A percentile compares a stretch with the other conserved stretches of the same genome.
These are phyloP conservation scores for Ptiloglossa arizonensis DNA, from an alignment of 1,140 invertebrate genomes.

Conservation along the genomic window DNA sequence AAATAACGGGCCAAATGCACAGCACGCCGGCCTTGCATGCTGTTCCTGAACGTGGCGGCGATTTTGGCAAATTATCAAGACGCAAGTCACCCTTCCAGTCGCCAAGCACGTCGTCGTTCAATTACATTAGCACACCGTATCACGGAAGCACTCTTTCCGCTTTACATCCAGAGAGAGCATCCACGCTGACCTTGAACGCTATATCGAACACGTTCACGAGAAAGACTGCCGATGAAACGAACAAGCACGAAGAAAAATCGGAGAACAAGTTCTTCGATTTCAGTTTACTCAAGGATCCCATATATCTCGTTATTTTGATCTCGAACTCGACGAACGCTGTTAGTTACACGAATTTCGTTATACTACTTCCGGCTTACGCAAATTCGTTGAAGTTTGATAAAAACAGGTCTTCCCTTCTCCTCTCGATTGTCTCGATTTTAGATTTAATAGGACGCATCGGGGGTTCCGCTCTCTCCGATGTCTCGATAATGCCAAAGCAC, in stretches of 20 bases:
- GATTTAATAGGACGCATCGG: slow-evolving; percentile 91
- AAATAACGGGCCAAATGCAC: slow-evolving; percentile 82
- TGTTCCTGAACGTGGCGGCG: slow-evolving; percentile 81
- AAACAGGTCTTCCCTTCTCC: slow-evolving; percentile 85
- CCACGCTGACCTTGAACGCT: slow-evolving; percentile 88
- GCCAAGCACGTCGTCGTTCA: slow-evolving; percentile 90
- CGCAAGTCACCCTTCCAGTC: slow-evolving; percentile 83
- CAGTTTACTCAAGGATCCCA: slow-evolving; percentile 88
- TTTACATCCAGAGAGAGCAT: slow-evolving; percentile 89
- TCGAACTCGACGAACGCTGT: slow-evolving; percentile 93
- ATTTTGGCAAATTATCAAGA: slow-evolving; percentile 69
- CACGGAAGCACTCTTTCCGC: slow-evolving; percentile 91
- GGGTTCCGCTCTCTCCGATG: slow-evolving; percentile 90
- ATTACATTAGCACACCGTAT: slow-evolving; percentile 91
- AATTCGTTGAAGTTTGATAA: slow-evolving; percentile 87
- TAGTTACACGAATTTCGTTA: slow-evolving; percentile 93
- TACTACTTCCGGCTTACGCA: slow-evolving; percentile 89
- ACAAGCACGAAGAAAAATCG: slow-evolving; percentile 78
- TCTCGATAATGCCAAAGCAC: slow-evolving; percentile 87
- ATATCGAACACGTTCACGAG: slow-evolving; percentile 82
- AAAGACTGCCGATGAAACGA: slow-evolving; percentile 67
- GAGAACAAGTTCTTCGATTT: slow-evolving; percentile 88
- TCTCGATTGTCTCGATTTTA: slow-evolving; percentile 90
- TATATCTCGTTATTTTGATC: slow-evolving; percentile 91
- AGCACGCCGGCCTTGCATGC: slow-evolving; percentile 84